Evolutionary conservation across 1,140 invertebrate genomes (phyloP), one percentile per base, ranked within the genome.

Genomic region (Pristionchus pacificus): DNA sequence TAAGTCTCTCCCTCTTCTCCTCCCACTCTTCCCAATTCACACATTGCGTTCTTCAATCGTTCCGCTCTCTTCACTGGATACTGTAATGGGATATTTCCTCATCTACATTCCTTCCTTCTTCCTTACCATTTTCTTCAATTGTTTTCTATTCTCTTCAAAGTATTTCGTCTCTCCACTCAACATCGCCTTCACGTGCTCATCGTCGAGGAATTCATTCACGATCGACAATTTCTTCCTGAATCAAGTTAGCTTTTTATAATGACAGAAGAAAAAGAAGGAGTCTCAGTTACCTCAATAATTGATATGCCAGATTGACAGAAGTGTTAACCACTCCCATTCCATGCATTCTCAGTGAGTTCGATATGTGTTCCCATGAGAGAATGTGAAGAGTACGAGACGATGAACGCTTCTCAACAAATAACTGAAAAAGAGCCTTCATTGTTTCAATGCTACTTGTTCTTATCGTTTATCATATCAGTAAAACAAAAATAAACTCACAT

Each of bases 231-330:
- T 97, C 70, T 94, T 90, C 71, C 91, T 88, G 59, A 99, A 86
- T 86, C 96, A 97, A 85, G n/a, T n/a, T 96, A 93, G 86, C 97
- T 98, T 0, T 93, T 93, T 84, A 93, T 95, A 84, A 98, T 97
- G 0, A 97, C 89, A 88, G 89, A 76, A 70, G 84, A 78, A 77
- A 69, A 75, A 70, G 30, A 33, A 25, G n/a, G 15, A 19, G 62
- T n/a, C 28, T 13, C 14, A 24, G 25, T 14, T 25, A 25, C 62
- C 25, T 19, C 15, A 27, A 10, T 10, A 64, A 27, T 31, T 64
- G 62, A 32, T 69, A 69, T 14, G 30, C 58, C 10, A 74, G 19
- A 32, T 60, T 73, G 80, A 90, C 91, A 0, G 93, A 95, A 0
- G 94, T 97, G 80, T 95, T 97, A 89, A 97, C 94, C 65, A 98